Base-by-base conservation (phyloP, 1,140 invertebrate species). In the Teleopsis dalmanni region DNA sequence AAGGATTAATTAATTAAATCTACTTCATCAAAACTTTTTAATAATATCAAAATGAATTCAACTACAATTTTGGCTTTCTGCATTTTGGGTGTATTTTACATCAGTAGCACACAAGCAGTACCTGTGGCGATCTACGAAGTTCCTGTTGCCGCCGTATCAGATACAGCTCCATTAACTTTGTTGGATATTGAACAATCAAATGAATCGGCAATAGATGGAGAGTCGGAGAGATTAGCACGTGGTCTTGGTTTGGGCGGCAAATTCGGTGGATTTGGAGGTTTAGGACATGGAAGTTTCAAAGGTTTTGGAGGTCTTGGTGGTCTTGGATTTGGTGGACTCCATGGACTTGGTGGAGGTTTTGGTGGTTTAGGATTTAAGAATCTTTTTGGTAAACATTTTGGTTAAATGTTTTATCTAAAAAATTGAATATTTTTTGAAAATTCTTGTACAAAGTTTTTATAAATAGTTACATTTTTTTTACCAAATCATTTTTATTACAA, bases 161-260 rank as follows among this genome's bases (percentile, higher is more conserved):
- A 21, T 19, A 26, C n/a, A 1, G 52, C 42, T 22, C 60, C 56
- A 3, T 21, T 66, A 2, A 58, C 51, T 0, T 42, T 66, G 0
- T 37, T 52, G 21, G 51, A 52, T 52, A 33, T 51, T 35, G 50
- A 51, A 31, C 23, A 26, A 31, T 38, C n/a, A 3, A 25, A 36
- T 23, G 14, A 35, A 42, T 34, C 31, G 18, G 14, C 22, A 2
- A 21, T 40, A 2, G 51, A 49, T 23, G 23, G 23, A 10, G 48
- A 53, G 45, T 31, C 8, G 41, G 18, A 38, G 4, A 52, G 64
- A 7, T 47, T 53, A 6, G 41, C 48, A 6, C 58, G 64, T 21
- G 64, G 64, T 26, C 27, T 66, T 7, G 59, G 58, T 38, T 31
- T 57, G 2, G 60, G 40, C 13, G n/a, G 18, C 13, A 26, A 27